Conservation (phyloP, 2,797 vertebrate species). For the Parauchenoglanis punctatus region DNA sequence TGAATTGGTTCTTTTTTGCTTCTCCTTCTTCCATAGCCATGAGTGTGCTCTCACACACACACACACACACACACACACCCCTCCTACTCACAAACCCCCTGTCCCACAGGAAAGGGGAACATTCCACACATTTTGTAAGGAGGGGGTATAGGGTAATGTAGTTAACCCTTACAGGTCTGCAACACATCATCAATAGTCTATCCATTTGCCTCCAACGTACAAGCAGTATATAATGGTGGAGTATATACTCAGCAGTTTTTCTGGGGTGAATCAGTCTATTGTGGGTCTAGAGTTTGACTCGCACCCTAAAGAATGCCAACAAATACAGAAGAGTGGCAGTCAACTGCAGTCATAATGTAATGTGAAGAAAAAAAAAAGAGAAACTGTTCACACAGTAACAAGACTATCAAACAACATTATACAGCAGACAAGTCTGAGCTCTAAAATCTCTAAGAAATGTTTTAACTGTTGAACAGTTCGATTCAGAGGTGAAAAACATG, state of each 20-base stretch:
- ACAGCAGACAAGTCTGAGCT: not conserved
- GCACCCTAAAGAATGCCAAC: slow-evolving; percentile 24
- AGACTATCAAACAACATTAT: not conserved
- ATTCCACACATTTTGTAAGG: slow-evolving; percentile 77
- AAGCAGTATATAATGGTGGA: not conserved
- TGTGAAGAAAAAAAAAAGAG: not conserved
- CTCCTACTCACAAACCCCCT: slow-evolving; percentile 64
- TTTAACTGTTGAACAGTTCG: not conserved
- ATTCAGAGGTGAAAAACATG: not conserved
- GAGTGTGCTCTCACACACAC: not conserved
- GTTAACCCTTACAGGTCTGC: slow-evolving; percentile 55
- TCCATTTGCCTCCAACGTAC: slow-evolving; percentile 23
- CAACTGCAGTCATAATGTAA: slow-evolving; percentile 20
- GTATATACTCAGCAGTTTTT: not conserved
- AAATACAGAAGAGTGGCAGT: not conserved
- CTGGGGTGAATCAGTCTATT: slow-evolving; percentile 16
- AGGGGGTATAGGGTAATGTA: slow-evolving; percentile 58
- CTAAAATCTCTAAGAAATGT: not conserved
- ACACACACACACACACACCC: slow-evolving; percentile 57
- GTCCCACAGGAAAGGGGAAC: slow-evolving; percentile 81
- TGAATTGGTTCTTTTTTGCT: slow-evolving; percentile 56
- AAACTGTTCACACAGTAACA: not conserved
- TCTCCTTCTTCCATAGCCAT: slow-evolving; percentile 42
- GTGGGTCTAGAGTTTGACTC: not conserved
- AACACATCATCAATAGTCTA: slow-evolving; percentile 38